Evolutionary conservation across 2,797 vertebrate species (phyloP).

Genomic region (Alcedo quadribrachys): DNA sequence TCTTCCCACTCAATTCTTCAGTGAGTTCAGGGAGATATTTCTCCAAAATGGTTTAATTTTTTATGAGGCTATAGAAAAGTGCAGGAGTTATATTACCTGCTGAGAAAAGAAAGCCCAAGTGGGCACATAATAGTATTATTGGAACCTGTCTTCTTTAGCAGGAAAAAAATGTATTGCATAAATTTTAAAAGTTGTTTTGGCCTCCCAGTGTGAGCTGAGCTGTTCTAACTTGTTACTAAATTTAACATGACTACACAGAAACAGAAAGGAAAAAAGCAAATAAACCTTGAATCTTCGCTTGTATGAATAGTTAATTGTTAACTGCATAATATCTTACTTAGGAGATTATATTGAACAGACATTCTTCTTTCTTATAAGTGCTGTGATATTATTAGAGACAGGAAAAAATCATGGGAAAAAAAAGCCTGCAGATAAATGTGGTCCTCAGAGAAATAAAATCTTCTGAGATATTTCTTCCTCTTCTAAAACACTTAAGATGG

Average conservation of each 20-base stretch:
- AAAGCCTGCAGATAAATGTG: constrained; percentile 19
- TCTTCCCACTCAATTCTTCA: background rate
- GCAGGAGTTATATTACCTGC: background rate
- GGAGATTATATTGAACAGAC: constrained; percentile 8
- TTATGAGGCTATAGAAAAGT: background rate
- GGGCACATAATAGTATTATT: background rate
- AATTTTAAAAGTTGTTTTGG: background rate
- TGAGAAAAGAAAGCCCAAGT: background rate
- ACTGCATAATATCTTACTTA: constrained; percentile 19
- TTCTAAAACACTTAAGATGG: constrained; percentile 20
- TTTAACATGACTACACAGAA: constrained; percentile 15
- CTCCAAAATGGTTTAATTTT: background rate
- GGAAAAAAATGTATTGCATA: background rate
- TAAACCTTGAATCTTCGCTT: constrained; percentile 41
- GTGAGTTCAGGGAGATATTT: background rate
- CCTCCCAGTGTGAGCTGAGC: background rate
- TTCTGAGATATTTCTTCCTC: constrained; percentile 21
- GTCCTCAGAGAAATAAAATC: constrained; percentile 29
- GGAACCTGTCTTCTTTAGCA: background rate
- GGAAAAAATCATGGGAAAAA: background rate
- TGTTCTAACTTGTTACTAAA: constrained; percentile 27
- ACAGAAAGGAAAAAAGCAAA: constrained; percentile 5
- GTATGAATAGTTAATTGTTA: constrained; percentile 66
- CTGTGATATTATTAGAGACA: constrained; percentile 43
- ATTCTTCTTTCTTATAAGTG: constrained; percentile 30